Percentiles rank a stretch among this genome's conserved stretches.
phyloP scores from a whole-genome alignment of 2,113 vertebrate genomes.

The Vulpes lagopus region DNA sequence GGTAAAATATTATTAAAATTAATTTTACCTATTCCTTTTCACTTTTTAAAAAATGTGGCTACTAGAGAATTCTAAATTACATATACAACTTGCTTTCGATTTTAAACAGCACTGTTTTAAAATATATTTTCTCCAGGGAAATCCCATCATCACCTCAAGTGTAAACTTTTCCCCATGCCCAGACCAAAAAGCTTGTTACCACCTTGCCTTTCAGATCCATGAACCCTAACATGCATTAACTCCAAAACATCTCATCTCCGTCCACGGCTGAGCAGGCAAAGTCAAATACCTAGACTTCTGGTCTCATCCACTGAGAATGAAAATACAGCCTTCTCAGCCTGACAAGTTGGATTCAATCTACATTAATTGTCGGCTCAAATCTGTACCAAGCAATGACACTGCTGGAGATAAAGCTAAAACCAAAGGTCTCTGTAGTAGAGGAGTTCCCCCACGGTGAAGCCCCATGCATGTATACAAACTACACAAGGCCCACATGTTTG shows the following conservation, averaged over 20 bases:
- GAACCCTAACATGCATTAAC: background rate
- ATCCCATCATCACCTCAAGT: background rate
- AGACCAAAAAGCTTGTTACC: background rate
- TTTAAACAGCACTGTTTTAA: conserved; percentile 21
- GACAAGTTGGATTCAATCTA: background rate
- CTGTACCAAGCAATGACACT: background rate
- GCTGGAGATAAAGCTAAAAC: background rate
- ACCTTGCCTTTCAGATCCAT: conserved; percentile 18
- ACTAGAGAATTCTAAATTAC: background rate
- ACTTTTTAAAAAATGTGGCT: background rate
- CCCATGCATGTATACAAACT: background rate
- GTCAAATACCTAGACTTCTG: background rate
- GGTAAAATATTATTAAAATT: conserved; percentile 30
- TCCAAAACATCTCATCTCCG: background rate
- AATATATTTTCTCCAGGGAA: background rate
- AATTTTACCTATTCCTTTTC: conserved; percentile 31
- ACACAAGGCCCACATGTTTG: background rate
- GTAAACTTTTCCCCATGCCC: background rate
- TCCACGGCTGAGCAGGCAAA: background rate
- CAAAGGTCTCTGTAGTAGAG: background rate
- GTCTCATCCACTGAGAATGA: background rate
- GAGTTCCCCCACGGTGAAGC: background rate
- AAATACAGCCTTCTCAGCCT: background rate
- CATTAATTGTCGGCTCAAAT: background rate
- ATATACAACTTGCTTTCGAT: background rate